phyloP scores from a whole-genome alignment of 2,888 invertebrate species.

The Drosophila nr. medialis region DNA sequence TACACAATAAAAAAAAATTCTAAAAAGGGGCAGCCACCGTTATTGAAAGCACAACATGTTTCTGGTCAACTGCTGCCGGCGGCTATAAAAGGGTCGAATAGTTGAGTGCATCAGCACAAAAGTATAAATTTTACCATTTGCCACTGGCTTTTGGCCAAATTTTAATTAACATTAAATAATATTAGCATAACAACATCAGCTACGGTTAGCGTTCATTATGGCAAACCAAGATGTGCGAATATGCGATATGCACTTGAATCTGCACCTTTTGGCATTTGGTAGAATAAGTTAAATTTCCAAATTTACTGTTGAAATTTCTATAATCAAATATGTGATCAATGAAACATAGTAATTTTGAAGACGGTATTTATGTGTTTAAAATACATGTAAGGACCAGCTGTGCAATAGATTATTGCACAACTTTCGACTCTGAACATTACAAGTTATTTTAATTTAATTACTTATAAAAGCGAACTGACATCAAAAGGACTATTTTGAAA shows the following conservation, averaged over 20 bases:
- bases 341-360: no score
- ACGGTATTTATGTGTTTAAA: not conserved
- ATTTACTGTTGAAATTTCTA: not conserved
- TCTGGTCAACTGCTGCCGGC: conserved; percentile 53
- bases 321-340: not conserved
- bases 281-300: not conserved
- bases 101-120: conserved; percentile 50
- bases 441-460: not conserved
- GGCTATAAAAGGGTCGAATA: conserved; percentile 41
- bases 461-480: not conserved
- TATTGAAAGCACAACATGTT: conserved; percentile 71
- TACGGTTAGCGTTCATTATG: conserved; percentile 18
- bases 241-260: not conserved
- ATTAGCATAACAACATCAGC: conserved; percentile 34
- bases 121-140: conserved; percentile 49
- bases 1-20: conserved; percentile 15
- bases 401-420: not conserved
- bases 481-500: not conserved
- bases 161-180: conserved; percentile 63
- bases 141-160: conserved; percentile 66
- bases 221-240: conserved; percentile 1
- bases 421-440: not conserved
- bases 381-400: not conserved
- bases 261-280: conserved; percentile 5
- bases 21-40: conserved; percentile 43